Conservation (phyloP, 1,140 invertebrate genomes). For the Procambarus virginalis region DNA sequence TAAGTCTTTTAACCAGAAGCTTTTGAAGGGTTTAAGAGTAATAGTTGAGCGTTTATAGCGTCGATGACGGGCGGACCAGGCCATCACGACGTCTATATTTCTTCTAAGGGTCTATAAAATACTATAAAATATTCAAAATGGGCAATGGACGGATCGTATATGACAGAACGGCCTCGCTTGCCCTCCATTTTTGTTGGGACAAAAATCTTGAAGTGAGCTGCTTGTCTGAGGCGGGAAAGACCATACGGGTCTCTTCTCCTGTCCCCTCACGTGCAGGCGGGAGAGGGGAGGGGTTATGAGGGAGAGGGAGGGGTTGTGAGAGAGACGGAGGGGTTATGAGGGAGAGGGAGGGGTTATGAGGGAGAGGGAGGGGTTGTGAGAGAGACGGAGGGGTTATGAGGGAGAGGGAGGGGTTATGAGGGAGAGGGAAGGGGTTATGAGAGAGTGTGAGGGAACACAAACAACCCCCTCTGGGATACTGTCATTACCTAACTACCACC, state of each 20-base stretch:
- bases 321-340: background rate
- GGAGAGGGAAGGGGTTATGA: too few species aligned
- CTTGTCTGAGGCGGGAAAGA: background rate
- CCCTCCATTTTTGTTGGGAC: background rate
- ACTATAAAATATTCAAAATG: conserved; percentile 6
- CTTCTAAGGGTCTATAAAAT: conserved; percentile 11
- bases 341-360: background rate
- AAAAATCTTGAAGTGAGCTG: background rate
- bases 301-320: background rate
- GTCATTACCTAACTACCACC: too few species aligned
- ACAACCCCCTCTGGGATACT: too few species aligned
- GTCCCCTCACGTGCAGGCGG: too few species aligned
- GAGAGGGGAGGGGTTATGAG: background rate
- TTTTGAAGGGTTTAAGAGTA: background rate
- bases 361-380: background rate
- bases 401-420: too few species aligned
- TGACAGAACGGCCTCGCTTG: background rate
- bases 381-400: background rate
- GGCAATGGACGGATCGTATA: background rate
- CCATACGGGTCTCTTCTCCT: background rate
- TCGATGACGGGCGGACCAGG: conserved; percentile 9
- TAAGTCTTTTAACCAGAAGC: background rate
- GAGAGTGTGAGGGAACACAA: background rate
- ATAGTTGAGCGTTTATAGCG: background rate
- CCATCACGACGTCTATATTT: conserved; percentile 4